Base-by-base conservation (phyloP, 2,113 vertebrate genomes). In the Brachirus orientalis region DNA sequence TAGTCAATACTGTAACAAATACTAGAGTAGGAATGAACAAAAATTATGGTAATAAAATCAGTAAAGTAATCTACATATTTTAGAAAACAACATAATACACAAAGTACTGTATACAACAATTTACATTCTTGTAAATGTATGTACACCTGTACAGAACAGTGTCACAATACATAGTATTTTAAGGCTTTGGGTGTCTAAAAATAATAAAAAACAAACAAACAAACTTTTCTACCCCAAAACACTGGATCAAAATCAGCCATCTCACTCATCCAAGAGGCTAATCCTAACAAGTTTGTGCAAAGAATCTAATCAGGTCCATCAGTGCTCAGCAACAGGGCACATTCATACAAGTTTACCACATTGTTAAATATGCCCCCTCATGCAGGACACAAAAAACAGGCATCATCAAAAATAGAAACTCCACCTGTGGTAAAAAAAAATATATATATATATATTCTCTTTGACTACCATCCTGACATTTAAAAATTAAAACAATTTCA, bases 161-260 rank as follows among this genome's bases (percentile, higher is more conserved):
- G 86, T 93, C 88, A 91, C 90, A 94, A 93, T 92, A 92, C 91
- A 94, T 92, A 93, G 92, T 93, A 94, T 94, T 92, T 93, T 91
- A 92, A 92, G 89, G 88, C 92, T 89, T 92, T 86, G 88, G 88
- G 86, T 89, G 78, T 83, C 83, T 78, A 75, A 72, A 44, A 55
- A 55, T 54, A 63, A 53, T 63, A 18, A 33, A 7, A 16, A 45
- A 16, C 19, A 59, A 61, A 77, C 50, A 71, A 76, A 14, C 48
- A 69, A 69, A 76, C 52, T 72, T 83, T 87, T 83, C 73, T 70
- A 72, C 60, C 81, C 88, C 83, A 83, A 88, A 89, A 76, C 82
- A 80, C 84, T 79, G 48, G 70, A 84, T 84, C 22, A 87, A 82
- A 86, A 92, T 89, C 83, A 90, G 86, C 84, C 86, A 55, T 77